Conservation (phyloP, 2,113 vertebrate species). For the Salvelinus alpinus region DNA sequence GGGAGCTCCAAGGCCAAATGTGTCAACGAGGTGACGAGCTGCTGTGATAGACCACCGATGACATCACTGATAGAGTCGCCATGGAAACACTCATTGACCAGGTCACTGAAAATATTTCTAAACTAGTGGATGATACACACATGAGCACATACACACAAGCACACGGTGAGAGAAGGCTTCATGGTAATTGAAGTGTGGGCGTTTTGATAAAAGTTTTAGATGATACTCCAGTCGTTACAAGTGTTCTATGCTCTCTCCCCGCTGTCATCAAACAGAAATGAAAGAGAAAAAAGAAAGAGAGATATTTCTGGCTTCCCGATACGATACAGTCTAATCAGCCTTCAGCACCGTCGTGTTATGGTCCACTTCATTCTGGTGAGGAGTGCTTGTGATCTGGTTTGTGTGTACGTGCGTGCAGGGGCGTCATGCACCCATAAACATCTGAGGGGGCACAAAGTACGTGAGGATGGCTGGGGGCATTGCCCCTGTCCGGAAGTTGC, state of each 20-base stretch:
- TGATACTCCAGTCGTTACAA: slow-evolving; percentile 1
- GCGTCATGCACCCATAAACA: too few species aligned
- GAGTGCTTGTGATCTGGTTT: too few species aligned
- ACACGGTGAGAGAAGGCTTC: background rate
- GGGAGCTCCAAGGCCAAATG: background rate
- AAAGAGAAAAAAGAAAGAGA: background rate
- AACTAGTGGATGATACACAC: background rate
- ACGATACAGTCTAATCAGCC: too few species aligned
- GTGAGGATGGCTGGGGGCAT: too few species aligned
- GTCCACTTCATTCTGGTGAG: too few species aligned
- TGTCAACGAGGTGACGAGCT: too few species aligned
- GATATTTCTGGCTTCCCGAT: background rate
- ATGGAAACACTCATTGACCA: background rate
- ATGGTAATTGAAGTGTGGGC: slow-evolving; percentile 5
- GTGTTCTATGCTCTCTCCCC: background rate
- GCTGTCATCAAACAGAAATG: background rate
- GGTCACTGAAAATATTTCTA: background rate
- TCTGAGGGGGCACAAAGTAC: too few species aligned
- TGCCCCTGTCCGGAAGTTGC: too few species aligned
- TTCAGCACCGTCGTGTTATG: too few species aligned
- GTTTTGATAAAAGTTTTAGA: background rate
- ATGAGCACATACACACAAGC: background rate
- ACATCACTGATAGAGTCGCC: background rate
- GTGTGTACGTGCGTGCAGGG: too few species aligned
- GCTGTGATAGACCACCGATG: background rate